phyloP scores from a whole-genome alignment of 2,797 vertebrate species.

The Paedocypris micromegethes region DNA sequence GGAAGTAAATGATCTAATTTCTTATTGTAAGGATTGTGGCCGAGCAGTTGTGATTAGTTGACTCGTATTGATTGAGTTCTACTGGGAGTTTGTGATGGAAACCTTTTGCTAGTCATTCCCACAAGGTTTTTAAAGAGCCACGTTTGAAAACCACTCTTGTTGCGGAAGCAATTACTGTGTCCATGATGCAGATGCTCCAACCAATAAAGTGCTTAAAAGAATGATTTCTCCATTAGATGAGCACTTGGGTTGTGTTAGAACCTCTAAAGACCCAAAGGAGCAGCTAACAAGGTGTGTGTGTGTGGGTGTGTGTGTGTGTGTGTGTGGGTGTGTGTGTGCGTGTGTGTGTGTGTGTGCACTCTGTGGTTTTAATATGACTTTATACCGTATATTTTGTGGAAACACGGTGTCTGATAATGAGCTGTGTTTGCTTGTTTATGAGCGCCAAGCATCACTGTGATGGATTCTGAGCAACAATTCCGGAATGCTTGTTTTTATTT shows the following conservation, averaged over 20 bases:
- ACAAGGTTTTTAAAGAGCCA: constrained; percentile 33
- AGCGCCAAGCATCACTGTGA: constrained; percentile 34
- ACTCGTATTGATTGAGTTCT: constrained; percentile 16
- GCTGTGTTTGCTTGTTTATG: constrained; percentile 38
- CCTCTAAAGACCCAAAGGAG: constrained; percentile 36
- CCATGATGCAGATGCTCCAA: constrained; percentile 64
- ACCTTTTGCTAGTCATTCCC: constrained; percentile 34
- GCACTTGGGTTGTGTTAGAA: constrained; percentile 62
- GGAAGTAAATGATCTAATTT: constrained; percentile 1
- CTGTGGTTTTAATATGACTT: constrained; percentile 15
- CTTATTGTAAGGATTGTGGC: not conserved
- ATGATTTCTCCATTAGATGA: constrained; percentile 65
- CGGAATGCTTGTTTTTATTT: too few relatives aligned
- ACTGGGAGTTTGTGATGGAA: constrained; percentile 23
- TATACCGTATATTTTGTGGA: constrained; percentile 6
- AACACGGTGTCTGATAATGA: constrained; percentile 5
- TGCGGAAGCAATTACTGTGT: constrained; percentile 63
- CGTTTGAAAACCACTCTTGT: constrained; percentile 47
- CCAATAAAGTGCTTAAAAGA: constrained; percentile 66
- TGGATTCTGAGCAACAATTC: not conserved
- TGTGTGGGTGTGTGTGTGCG: constrained; percentile 20
- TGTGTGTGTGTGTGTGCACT: constrained; percentile 15
- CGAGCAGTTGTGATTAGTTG: constrained; percentile 15
- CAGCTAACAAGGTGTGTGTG: constrained; percentile 15
- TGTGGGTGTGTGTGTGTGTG: constrained; percentile 6